Evolutionary conservation across 2,888 invertebrate genomes (phyloP).

Genomic region (Habrosyne pyritoides): DNA sequence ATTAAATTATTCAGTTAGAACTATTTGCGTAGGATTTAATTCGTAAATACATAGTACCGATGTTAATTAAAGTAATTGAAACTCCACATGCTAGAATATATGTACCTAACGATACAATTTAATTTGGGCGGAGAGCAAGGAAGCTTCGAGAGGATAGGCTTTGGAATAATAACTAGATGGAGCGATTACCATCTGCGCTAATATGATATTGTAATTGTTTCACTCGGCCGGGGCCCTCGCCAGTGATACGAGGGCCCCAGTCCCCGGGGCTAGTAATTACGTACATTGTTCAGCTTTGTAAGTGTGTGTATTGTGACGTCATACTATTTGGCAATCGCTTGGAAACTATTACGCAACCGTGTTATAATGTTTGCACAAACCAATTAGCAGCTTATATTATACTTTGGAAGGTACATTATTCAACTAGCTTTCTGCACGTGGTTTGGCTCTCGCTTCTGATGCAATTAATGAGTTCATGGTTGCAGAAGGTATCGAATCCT

Average conservation of each 20-base stretch:
- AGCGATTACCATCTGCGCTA: not conserved
- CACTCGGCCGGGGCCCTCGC: not conserved
- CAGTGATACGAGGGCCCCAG: not conserved
- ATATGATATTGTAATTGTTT: not conserved
- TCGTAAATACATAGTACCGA: not conserved
- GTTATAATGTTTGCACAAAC: not conserved
- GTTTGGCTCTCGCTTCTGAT: no score
- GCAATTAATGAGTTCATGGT: no score
- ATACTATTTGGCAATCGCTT: not conserved
- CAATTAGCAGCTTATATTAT: not conserved
- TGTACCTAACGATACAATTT: not conserved
- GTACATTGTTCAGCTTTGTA: not conserved
- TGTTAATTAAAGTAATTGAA: constrained; percentile 1
- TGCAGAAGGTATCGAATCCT: no score
- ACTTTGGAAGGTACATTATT: no score
- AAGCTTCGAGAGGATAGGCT: not conserved
- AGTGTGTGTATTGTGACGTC: not conserved
- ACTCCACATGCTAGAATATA: not conserved
- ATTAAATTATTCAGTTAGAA: not conserved
- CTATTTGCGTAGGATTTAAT: not conserved
- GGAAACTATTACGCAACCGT: not conserved
- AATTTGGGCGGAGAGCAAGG: not conserved
- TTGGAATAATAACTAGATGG: not conserved
- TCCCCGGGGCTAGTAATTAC: not conserved
- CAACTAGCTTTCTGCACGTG: no score